These are phyloP conservation scores for Meda fulgida DNA, from an alignment of 2,797 vertebrate genomes.

Conservation along the genomic window DNA sequence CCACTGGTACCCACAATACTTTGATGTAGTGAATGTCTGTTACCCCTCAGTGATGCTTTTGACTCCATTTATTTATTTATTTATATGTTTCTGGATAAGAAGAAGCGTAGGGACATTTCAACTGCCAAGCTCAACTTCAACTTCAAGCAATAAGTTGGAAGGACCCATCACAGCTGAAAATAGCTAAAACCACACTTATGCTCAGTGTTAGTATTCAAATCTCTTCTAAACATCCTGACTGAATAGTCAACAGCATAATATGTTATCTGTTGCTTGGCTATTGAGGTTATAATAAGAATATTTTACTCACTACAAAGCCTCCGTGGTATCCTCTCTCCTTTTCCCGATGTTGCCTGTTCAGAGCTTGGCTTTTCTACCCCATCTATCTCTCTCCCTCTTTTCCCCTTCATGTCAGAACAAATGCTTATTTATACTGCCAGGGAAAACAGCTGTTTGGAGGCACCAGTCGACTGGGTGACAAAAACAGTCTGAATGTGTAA, in stretches of 20 bases:
- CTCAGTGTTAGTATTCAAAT: slow-evolving; percentile 43
- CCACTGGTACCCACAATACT: slow-evolving; percentile 64
- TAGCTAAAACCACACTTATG: slow-evolving; percentile 51
- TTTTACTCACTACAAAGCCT: slow-evolving; percentile 52
- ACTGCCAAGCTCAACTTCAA: slow-evolving; percentile 22
- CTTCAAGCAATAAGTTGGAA: slow-evolving; percentile 37
- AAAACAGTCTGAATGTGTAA: slow-evolving; percentile 75
- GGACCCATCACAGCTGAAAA: slow-evolving; percentile 38
- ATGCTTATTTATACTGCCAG: slow-evolving; percentile 72
- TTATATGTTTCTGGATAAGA: slow-evolving; percentile 44
- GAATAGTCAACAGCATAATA: slow-evolving; percentile 54
- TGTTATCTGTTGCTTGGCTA: slow-evolving; percentile 54
- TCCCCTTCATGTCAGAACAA: slow-evolving; percentile 66
- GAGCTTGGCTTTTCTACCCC: slow-evolving; percentile 40
- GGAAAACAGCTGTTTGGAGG: slow-evolving; percentile 77
- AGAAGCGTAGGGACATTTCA: slow-evolving; percentile 4
- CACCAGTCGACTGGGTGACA: slow-evolving; percentile 64
- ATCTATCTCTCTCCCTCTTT: slow-evolving; percentile 38
- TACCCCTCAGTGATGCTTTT: slow-evolving; percentile 53
- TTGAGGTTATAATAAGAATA: slow-evolving; percentile 59
- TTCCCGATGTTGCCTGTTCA: slow-evolving; percentile 50
- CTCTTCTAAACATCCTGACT: slow-evolving; percentile 54
- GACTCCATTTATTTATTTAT: slow-evolving; percentile 19
- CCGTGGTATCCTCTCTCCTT: slow-evolving; percentile 40
- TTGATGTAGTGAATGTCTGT: slow-evolving; percentile 70